phyloP scores from a whole-genome alignment of 2,888 invertebrate genomes.

The Endomychus coccineus region DNA sequence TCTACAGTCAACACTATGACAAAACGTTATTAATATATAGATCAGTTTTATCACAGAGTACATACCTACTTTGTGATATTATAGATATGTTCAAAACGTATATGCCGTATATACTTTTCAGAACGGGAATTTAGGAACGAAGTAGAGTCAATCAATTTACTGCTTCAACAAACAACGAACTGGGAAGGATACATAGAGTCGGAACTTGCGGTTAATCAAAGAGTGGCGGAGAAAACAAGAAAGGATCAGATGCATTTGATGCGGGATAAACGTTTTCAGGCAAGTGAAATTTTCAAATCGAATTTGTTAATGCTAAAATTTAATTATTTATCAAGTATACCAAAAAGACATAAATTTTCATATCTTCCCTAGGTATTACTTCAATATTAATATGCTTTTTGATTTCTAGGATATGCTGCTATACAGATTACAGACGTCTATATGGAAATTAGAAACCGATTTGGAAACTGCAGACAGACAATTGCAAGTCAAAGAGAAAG shows the following conservation, averaged over 20 bases:
- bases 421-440: slow-evolving; percentile 60
- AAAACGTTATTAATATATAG: too few species aligned
- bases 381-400: too few species aligned
- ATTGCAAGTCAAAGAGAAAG: slow-evolving; percentile 55
- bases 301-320: too few species aligned
- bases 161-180: slow-evolving; percentile 52
- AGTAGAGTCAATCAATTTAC: slow-evolving; percentile 49
- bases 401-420: slow-evolving; percentile 53
- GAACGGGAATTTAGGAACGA: slow-evolving; percentile 52
- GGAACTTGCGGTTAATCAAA: slow-evolving; percentile 55
- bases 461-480: slow-evolving; percentile 58
- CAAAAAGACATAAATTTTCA: too few species aligned
- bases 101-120: too few species aligned
- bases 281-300: slow-evolving; percentile 3
- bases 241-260: slow-evolving; percentile 49
- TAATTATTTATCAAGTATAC: too few species aligned
- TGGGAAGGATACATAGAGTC: slow-evolving; percentile 60
- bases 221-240: slow-evolving; percentile 57
- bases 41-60: too few species aligned
- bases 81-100: too few species aligned
- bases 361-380: too few species aligned
- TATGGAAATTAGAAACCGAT: slow-evolving; percentile 63
- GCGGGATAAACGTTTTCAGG: slow-evolving; percentile 53
- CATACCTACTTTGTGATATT: too few species aligned
- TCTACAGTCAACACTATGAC: too few species aligned